Base-by-base conservation (phyloP, 92 coral and sea anemone genomes). In the Umimayanthus chanpuru region DNA sequence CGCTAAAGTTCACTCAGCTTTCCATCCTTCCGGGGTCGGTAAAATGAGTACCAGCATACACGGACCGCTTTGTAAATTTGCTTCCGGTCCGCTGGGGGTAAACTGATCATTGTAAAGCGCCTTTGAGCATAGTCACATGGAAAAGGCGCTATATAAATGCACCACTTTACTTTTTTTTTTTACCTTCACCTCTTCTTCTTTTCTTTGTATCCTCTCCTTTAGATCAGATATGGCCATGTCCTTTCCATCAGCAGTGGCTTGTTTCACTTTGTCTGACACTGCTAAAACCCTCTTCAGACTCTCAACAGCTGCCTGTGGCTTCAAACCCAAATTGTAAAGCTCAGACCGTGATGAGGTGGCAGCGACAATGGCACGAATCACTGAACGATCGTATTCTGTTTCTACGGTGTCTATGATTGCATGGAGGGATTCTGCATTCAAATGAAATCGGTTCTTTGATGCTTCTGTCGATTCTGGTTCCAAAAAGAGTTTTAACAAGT, bases 321-420 rank as follows among this genome's bases (percentile, higher is more conserved):
- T 84, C 72, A 89, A 10, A 8, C 93, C 92, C 30, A 90, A 68
- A 39, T 76, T 87, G 23, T 74, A 87, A 36, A 90, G 86, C 28
- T 87, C 87, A 71, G 87, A 49, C 28, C 90, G 86, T 73, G 93
- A 85, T 30, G 90, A 80, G 4, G 84, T 73, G 7, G 90, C 66
- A 68, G 80, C 85, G 78, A 87, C 7, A 39, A 90, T 73, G 23
- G 90, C 88, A 1, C 88, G 81, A 81, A 87, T 23, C 81, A 87
- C 90, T 64, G 80, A 87, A 65, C 67, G 74, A 44, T 90, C 93
- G 75, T 87, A 90, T 77, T 90, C 93, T 11, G 90, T 87, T 73
- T 90, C 90, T 87, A 90, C 88, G 0, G 93, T 86, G 68, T 87
- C 67, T 61, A 90, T 84, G 30, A 90, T 81, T 21, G 81, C 36